phyloP scores from a whole-genome alignment of 2,888 invertebrate genomes.

The Anticlea derivata region DNA sequence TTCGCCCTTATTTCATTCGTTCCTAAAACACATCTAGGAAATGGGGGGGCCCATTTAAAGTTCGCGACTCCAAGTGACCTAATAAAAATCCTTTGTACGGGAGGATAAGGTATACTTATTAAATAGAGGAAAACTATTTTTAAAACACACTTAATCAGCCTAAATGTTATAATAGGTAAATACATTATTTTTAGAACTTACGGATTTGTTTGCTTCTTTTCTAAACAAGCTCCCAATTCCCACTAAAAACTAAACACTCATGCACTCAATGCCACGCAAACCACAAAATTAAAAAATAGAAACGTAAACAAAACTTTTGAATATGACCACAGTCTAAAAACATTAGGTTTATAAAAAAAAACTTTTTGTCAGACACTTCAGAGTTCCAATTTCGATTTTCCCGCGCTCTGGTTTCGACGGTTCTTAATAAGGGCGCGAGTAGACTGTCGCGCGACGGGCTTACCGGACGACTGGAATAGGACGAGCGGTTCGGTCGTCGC shows the following conservation, averaged over 20 bases:
- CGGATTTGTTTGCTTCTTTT: constrained; percentile 7
- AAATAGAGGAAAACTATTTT: neutral
- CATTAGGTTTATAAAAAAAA: too few species aligned
- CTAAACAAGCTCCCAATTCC: neutral
- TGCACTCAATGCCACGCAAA: constrained; percentile 1
- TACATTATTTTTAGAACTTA: constrained; percentile 4
- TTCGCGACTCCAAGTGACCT: too few species aligned
- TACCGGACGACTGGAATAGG: constrained; percentile 43
- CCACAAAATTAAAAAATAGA: constrained; percentile 16
- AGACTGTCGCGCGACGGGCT: constrained; percentile 50
- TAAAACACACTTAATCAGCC: too few species aligned
- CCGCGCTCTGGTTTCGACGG: constrained; percentile 40
- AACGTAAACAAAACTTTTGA: constrained; percentile 19
- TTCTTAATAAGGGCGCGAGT: constrained; percentile 41
- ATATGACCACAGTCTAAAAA: constrained; percentile 20
- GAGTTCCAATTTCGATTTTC: constrained; percentile 46
- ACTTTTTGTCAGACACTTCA: too few species aligned
- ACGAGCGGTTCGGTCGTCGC: constrained; percentile 24
- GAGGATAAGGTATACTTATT: too few species aligned
- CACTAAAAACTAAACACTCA: constrained; percentile 6
- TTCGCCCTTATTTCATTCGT: too few species aligned
- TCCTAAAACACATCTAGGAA: too few species aligned
- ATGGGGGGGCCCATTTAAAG: too few species aligned
- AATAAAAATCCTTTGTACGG: too few species aligned
- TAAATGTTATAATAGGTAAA: too few species aligned